These are phyloP conservation scores for Tetramorium simillimum DNA, from an alignment of 1,140 invertebrate genomes.

Conservation along the genomic window DNA sequence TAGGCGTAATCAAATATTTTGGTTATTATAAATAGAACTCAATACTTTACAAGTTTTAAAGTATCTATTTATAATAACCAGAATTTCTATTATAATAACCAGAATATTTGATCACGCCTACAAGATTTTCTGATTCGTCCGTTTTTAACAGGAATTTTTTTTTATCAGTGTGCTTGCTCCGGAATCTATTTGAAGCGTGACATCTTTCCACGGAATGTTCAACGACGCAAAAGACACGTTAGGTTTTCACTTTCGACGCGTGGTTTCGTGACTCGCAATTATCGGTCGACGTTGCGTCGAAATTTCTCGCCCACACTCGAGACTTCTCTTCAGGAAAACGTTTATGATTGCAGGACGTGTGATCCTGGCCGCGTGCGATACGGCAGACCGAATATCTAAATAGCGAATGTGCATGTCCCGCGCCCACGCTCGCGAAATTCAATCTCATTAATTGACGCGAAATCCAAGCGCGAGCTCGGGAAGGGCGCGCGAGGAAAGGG, in stretches of 20 bases:
- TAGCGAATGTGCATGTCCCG: conserved; percentile 52
- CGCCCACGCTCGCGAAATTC: conserved; percentile 54
- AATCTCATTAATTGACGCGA: conserved; percentile 50
- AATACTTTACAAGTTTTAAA: no score
- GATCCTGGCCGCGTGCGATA: conserved; percentile 55
- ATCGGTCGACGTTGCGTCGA: not conserved
- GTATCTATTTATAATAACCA: no score
- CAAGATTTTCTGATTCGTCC: no score
- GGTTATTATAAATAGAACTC: no score
- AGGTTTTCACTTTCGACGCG: not conserved
- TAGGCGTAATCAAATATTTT: no score
- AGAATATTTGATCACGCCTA: no score
- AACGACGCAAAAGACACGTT: no score
- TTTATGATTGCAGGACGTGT: conserved; percentile 47
- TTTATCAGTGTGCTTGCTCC: no score
- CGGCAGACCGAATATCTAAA: conserved; percentile 53
- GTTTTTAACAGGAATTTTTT: no score
- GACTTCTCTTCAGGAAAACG: not conserved
- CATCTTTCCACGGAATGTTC: no score
- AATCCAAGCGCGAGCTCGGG: not conserved
- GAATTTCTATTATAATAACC: no score
- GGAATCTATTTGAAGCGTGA: no score
- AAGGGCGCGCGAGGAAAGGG: not conserved
- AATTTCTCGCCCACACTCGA: conserved; percentile 35
- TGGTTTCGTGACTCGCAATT: not conserved